Conservation (phyloP, 2,888 invertebrate species). For the Muschampia plurimacula region DNA sequence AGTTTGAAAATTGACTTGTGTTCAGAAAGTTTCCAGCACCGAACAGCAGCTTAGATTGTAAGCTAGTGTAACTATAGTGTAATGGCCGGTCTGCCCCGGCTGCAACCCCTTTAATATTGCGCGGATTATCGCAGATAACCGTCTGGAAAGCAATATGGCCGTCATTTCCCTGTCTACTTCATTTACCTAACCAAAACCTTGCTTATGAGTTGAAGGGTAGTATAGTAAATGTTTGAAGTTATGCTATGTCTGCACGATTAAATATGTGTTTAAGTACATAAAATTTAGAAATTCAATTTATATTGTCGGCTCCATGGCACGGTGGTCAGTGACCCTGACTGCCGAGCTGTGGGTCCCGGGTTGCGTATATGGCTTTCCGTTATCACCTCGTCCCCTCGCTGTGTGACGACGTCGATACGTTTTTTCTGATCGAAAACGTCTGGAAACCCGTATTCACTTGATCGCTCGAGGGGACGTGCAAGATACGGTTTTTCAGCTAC, state of each 20-base stretch:
- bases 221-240: not conserved
- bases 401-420: too few species aligned
- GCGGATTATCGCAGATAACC: constrained; percentile 28
- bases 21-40: not conserved
- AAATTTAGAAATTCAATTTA: too few species aligned
- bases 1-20: not conserved
- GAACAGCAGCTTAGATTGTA: not conserved
- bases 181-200: not conserved
- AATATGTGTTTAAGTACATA: too few species aligned
- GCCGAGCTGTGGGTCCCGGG: too few species aligned
- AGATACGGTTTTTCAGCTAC: too few species aligned
- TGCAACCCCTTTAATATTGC: constrained; percentile 22
- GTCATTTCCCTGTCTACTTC: constrained; percentile 5
- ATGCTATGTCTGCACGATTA: not conserved
- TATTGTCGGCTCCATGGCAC: too few species aligned
- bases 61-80: constrained; percentile 6
- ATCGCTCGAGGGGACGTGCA: too few species aligned
- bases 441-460: too few species aligned
- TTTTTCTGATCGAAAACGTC: too few species aligned
- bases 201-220: not conserved
- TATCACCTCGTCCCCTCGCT: too few species aligned
- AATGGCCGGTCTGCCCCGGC: not conserved
- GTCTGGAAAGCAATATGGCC: constrained; percentile 23
- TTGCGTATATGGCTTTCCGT: too few species aligned
- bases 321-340: too few species aligned